A percentile compares a stretch with the other conserved stretches of the same genome.
phyloP scores from a whole-genome alignment of 2,797 vertebrate genomes.

The Cryptoblepharus egeriae region DNA sequence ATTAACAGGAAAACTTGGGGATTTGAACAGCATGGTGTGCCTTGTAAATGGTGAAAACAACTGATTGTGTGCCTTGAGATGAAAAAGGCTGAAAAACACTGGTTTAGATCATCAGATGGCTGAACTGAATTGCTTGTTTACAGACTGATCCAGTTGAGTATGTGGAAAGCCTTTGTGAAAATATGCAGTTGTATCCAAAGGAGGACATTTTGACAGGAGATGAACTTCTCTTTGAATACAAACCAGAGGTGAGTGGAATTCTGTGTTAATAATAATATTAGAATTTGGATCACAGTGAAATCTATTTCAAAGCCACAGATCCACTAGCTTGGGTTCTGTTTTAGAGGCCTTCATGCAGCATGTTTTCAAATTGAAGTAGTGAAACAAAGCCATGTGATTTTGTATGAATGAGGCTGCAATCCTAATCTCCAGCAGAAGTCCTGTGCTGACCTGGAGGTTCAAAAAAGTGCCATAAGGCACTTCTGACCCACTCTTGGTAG shows the following conservation, averaged over 20 bases:
- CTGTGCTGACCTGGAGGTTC: too few relatives aligned
- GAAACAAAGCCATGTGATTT: neutral
- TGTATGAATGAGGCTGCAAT: too few relatives aligned
- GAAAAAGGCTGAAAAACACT: neutral
- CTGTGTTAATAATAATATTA: too few relatives aligned
- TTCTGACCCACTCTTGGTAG: too few relatives aligned
- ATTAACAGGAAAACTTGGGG: too few relatives aligned
- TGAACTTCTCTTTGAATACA: slow-evolving; percentile 92
- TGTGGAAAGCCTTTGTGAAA: slow-evolving; percentile 95
- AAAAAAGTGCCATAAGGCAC: too few relatives aligned
- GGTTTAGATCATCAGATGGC: neutral
- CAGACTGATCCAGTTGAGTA: slow-evolving; percentile 95
- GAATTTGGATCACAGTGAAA: neutral
- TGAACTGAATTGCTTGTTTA: slow-evolving; percentile 49
- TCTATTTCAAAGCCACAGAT: slow-evolving; percentile 3
- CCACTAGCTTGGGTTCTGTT: neutral
- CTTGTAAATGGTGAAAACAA: too few relatives aligned
- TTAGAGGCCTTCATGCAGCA: neutral
- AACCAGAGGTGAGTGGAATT: slow-evolving; percentile 83
- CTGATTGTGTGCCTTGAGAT: too few relatives aligned
- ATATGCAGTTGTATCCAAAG: slow-evolving; percentile 94
- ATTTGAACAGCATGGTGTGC: too few relatives aligned
- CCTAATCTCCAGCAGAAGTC: too few relatives aligned
- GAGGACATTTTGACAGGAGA: slow-evolving; percentile 94
- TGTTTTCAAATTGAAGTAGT: neutral